A percentile compares a stretch with the other conserved stretches of the same genome.
phyloP scores from a whole-genome alignment of 2,113 vertebrate species.

The Notothenia rossii region DNA sequence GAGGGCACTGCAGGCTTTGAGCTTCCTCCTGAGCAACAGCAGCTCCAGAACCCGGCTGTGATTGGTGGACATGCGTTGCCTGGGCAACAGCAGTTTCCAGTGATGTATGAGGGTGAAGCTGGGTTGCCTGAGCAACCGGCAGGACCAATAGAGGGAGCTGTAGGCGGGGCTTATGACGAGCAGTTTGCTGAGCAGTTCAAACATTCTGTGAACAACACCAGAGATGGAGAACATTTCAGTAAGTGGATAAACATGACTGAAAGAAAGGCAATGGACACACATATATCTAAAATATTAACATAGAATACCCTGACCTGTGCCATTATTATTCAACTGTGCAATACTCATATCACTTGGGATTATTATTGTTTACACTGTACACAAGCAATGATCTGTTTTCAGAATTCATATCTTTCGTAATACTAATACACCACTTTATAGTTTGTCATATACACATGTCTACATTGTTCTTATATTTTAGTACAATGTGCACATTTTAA shows the following conservation, averaged over 20 bases:
- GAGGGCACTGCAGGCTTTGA: conserved; percentile 65
- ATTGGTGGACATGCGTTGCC: conserved; percentile 70
- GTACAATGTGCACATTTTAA: too few species aligned
- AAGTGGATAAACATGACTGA: conserved; percentile 40
- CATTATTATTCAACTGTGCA: too few species aligned
- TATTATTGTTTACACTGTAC: too few species aligned
- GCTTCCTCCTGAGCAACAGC: conserved; percentile 74
- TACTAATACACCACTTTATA: too few species aligned
- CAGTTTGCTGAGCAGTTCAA: conserved; percentile 63
- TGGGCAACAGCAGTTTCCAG: conserved; percentile 75
- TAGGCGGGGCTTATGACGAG: conserved; percentile 44
- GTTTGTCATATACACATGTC: too few species aligned
- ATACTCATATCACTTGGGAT: too few species aligned
- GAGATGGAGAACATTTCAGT: conserved; percentile 72
- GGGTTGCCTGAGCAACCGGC: conserved; percentile 75
- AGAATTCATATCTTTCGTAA: too few species aligned
- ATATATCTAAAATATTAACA: conserved; percentile 9
- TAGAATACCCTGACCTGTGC: background rate
- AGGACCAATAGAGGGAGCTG: conserved; percentile 60
- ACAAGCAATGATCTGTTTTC: too few species aligned
- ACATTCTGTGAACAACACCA: conserved; percentile 61
- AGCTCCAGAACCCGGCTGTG: conserved; percentile 40
- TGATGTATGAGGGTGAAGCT: conserved; percentile 55
- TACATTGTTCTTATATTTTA: too few species aligned
- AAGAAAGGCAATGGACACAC: too few species aligned